These are phyloP conservation scores for Mormyrus iriodes DNA, from an alignment of 2,113 vertebrate species.

Conservation along the genomic window DNA sequence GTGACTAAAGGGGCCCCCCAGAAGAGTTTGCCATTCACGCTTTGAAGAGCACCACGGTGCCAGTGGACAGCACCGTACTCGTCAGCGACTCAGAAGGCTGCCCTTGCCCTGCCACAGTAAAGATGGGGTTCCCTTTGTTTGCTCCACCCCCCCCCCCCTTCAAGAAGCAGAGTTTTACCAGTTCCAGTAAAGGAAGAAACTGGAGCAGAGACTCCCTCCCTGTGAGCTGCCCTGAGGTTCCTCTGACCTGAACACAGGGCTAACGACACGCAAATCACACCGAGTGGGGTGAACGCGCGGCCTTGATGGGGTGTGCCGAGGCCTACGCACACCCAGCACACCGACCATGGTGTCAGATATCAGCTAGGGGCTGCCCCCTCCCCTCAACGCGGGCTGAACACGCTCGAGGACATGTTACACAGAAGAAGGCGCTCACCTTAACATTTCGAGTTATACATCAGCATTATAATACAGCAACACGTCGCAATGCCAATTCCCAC, in stretches of 20 bases:
- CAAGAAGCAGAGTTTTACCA: too few species aligned
- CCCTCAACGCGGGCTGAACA: background rate
- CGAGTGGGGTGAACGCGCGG: background rate
- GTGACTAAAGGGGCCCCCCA: background rate
- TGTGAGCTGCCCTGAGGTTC: background rate
- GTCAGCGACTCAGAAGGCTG: background rate
- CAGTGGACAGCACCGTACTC: background rate
- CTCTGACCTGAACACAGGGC: background rate
- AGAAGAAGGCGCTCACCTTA: background rate
- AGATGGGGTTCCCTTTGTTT: constrained; percentile 7
- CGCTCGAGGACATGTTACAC: background rate
- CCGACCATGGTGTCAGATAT: background rate
- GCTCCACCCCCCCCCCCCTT: background rate
- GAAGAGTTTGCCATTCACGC: background rate
- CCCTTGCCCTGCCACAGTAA: background rate
- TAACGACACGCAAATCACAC: background rate
- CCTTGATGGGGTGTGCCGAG: background rate
- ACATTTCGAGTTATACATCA: background rate
- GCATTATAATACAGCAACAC: background rate
- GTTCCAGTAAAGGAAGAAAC: background rate
- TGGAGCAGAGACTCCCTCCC: background rate
- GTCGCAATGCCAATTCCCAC: background rate
- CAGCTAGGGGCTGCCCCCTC: background rate
- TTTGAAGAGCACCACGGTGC: background rate
- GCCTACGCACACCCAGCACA: background rate